Evolutionary conservation across 2,888 invertebrate genomes (phyloP).

Genomic region (Temnothorax ravouxi): DNA sequence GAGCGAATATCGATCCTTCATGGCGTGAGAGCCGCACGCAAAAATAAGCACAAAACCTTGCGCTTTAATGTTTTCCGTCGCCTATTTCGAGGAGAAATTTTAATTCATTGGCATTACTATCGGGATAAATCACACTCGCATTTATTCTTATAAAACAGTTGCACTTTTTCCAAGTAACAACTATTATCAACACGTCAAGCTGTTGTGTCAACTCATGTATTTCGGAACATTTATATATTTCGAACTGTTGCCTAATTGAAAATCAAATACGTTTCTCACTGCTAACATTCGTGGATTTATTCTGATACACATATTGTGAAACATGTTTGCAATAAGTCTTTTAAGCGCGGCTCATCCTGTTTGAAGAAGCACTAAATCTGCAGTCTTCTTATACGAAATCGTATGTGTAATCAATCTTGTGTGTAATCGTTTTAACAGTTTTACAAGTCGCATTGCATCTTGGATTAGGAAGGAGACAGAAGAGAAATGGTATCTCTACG

Average conservation of each 20-base stretch:
- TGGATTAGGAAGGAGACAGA: background rate
- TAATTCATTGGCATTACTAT: background rate
- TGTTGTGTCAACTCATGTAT: background rate
- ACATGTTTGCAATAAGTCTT: background rate
- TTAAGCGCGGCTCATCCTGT: background rate
- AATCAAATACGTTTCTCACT: background rate
- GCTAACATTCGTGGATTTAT: background rate
- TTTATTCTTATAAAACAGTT: constrained; percentile 11
- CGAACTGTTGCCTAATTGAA: background rate
- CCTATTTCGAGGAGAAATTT: background rate
- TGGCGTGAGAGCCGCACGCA: background rate
- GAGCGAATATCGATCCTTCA: constrained; percentile 48
- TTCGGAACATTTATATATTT: background rate
- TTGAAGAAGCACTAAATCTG: constrained; percentile 9
- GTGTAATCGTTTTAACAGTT: constrained; percentile 7
- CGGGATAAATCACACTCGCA: background rate
- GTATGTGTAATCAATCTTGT: background rate
- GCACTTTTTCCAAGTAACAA: background rate
- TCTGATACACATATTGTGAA: background rate
- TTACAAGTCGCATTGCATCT: background rate
- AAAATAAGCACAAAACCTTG: constrained; percentile 35
- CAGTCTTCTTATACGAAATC: background rate
- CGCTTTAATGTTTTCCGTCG: constrained; percentile 2
- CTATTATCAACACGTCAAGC: background rate
- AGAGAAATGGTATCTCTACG: background rate